Base-by-base conservation (phyloP, 2,113 vertebrate species). In the Pachypanchax playfairii region DNA sequence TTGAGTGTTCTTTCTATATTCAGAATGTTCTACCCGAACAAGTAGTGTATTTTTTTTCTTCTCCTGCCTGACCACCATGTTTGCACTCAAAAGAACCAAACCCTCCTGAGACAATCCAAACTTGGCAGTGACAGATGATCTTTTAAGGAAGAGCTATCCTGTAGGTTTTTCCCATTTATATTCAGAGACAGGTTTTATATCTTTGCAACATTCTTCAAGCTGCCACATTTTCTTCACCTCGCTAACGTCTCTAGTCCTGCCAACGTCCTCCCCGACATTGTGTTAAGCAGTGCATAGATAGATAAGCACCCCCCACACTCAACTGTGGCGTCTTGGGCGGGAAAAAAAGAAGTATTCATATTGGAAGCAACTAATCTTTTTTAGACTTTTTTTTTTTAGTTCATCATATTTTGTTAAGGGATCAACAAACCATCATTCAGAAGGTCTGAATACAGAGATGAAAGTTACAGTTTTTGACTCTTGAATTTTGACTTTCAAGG, bases 121-220 rank as follows among this genome's bases (percentile, higher is more conserved):
- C 67, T 26, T 80, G 76, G 76, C 76, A 73, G 51, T 76, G 65
- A 85, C 69, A 64, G 77, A 78, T 69, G 76, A 83, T 79, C 59
- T 63, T 28, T 63, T 75, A 21, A 57, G 2, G 41, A n/a, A n/a
- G n/a, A 59, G 62, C 68, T 65, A 44, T 69, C 69, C 70, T 10
- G 38, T 66, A 77, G 72, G 64, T 74, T 79, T 17, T 61, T 62
- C 48, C 52, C 60, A 80, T 86, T 84, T 80, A 65, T 69, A 78
- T 80, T 80, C 79, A 80, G 50, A 3, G 48, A 65, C 65, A 71
- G 70, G 17, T 61, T 81, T 73, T 62, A 24, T 79, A 44, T 57
- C 67, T 77, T 49, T 55, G 48, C 75, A 74, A 60, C 63, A 53
- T 66, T 75, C 72, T 75, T 75, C 66, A 54, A 60, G 57, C 78